Base-by-base conservation (phyloP, 2,888 invertebrate genomes). In the Nymphalis urticae region DNA sequence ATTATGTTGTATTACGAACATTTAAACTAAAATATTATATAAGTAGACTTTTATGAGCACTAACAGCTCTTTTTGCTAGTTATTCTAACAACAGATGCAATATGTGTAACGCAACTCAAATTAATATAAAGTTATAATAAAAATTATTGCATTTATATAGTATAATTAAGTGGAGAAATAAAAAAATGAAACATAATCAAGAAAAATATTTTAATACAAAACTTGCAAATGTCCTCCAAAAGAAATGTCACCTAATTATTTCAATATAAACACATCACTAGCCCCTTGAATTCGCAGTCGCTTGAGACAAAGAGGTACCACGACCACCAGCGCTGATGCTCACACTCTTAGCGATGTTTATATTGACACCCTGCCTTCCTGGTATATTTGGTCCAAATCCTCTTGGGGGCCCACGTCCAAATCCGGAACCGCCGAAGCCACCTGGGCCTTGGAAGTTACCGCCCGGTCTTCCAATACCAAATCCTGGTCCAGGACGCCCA, bases 261-360 rank as follows among this genome's bases (percentile, higher is more conserved):
- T 50, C 6, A 50, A 50, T 50, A 21, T 1, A 36, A 13, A 13
- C 16, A 24, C 16, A 13, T 53, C n/a, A 58, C 58, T 58, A 58
- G 36, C 58, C 58, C 10, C 58, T 58, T 10, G 77, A 71, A 13
- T 80, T 79, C 5, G 81, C 72, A 16, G 65, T 72, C 8, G 75
- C 68, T 24, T 50, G 66, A 62, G 77, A 71, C 58, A 75, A 62
- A 0, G 73, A 74, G 6, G 75, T 75, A 2, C 76, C 73, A 10
- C 77, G 78, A 27, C 76, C 58, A 21, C 77, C 77, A 1, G 69
- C 59, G 66, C 75, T 79, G 42, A 85, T 85, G 68, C 83, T 85
- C 50, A 85, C 79, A 69, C 83, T 85, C 75, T 85, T 85, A 8
- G 85, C 80, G 9, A 85, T 82, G 63, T 80, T 83, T n/a, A 79